Evolutionary conservation across 2,888 invertebrate genomes (phyloP), one percentile per base, ranked within the genome.

Genomic region (Dexiosoma caninum): DNA sequence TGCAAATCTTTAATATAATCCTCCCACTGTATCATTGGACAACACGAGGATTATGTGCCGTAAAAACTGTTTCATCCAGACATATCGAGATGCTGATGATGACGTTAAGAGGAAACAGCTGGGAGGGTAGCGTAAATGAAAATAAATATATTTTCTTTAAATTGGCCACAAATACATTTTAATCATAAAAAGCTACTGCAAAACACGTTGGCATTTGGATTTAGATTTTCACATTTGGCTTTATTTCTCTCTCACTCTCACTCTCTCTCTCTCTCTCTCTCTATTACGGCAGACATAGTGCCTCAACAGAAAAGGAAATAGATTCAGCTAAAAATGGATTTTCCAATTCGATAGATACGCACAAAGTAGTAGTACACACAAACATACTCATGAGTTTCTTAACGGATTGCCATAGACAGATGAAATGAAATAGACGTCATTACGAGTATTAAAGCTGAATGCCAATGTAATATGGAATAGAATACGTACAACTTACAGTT

Each of bases 251-350:
- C n/a, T n/a, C n/a, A n/a, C n/a, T n/a, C n/a, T n/a, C n/a, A n/a
- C n/a, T n/a, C n/a, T n/a, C n/a, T n/a, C n/a, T n/a, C n/a, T n/a
- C 6, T 21, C 53, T 42, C 21, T 32, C 64, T 67, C 21, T 60
- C 2, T 60, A 53, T 69, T 62, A 62, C 37, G 44, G 53, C 60
- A 78, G 72, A 78, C 66, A 74, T 21, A 67, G 19, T 66, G 78
- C 78, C 78, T 67, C 78, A 78, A 46, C 74, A 67, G 49, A 77
- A 77, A 77, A 71, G 77, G 77, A 77, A 77, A 69, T 57, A 66
- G 27, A 60, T 51, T 37, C 60, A 59, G 71, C 72, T 71, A 67
- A 71, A 78, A 72, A 81, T 76, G 76, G 80, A 72, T 66, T 81
- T 76, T 75, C 57, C 40, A 62, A 75, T 30, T 66, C 23, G 9